phyloP scores from a whole-genome alignment of 2,113 vertebrate species.

The Austrofundulus limnaeus region DNA sequence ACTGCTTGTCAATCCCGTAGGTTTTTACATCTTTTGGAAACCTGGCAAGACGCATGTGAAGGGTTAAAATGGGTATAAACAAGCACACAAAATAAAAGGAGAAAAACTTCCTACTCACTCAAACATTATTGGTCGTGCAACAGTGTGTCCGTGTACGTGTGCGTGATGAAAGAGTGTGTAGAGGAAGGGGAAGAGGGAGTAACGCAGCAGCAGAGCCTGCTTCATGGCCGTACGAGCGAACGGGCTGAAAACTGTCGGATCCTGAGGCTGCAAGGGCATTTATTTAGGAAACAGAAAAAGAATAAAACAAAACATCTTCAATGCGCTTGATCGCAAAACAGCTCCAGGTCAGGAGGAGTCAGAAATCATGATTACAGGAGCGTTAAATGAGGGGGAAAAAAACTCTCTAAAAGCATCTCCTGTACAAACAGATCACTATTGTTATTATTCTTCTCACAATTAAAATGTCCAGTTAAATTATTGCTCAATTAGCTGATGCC shows the following conservation, averaged over 20 bases:
- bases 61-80: neutral
- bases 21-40: slow-evolving; percentile 82
- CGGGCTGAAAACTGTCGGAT: slow-evolving; percentile 81
- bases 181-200: slow-evolving; percentile 86
- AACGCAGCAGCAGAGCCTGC: slow-evolving; percentile 82
- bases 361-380: neutral
- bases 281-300: neutral
- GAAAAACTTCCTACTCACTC: slow-evolving; percentile 76
- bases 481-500: no score
- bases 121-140: slow-evolving; percentile 84
- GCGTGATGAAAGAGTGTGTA: slow-evolving; percentile 90
- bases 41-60: slow-evolving; percentile 62
- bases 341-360: no score
- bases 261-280: slow-evolving; percentile 79
- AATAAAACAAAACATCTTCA: neutral
- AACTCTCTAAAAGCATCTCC: neutral
- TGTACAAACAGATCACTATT: no score
- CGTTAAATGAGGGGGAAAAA: neutral
- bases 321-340: no score
- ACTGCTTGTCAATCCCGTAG: slow-evolving; percentile 83
- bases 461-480: neutral
- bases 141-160: slow-evolving; percentile 82
- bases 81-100: neutral
- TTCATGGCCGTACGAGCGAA: slow-evolving; percentile 81
- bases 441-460: neutral